phyloP scores from a whole-genome alignment of 2,113 vertebrate species.

The Ictalurus furcatus region DNA sequence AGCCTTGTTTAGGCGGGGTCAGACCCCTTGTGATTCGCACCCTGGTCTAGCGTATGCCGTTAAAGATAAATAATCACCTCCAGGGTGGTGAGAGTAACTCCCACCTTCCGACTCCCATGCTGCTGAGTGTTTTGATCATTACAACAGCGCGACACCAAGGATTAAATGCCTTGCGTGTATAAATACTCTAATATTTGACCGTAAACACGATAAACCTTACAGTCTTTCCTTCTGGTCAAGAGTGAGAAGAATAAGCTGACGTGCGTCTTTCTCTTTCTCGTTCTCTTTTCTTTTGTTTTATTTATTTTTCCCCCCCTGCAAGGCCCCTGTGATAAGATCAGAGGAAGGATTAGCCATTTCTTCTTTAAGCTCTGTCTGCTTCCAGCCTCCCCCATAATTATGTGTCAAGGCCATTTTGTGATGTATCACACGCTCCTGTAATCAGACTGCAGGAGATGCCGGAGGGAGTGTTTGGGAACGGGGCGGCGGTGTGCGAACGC shows the following conservation, averaged over 20 bases:
- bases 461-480: constrained; percentile 1
- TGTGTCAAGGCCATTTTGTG: constrained; percentile 47
- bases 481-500: not conserved
- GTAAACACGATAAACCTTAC: not conserved
- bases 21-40: no score
- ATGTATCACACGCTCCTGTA: constrained; percentile 47
- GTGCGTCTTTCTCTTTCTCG: no score
- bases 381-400: constrained; percentile 44
- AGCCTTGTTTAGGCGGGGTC: no score
- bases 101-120: no score
- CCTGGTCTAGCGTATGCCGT: not conserved
- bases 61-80: not conserved
- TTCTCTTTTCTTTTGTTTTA: not conserved
- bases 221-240: not conserved
- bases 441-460: constrained; percentile 34
- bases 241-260: not conserved
- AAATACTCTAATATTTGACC: not conserved
- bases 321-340: constrained; percentile 32
- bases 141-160: not conserved
- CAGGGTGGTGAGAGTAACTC: not conserved
- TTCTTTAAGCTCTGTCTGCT: constrained; percentile 29
- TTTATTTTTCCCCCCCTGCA: not conserved
- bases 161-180: not conserved
- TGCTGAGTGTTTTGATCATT: not conserved
- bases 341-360: constrained; percentile 20